A percentile compares a stretch with the other conserved stretches of the same genome.
phyloP scores from a whole-genome alignment of 2,888 invertebrate genomes.

The Eueremaeus valkanovi region DNA sequence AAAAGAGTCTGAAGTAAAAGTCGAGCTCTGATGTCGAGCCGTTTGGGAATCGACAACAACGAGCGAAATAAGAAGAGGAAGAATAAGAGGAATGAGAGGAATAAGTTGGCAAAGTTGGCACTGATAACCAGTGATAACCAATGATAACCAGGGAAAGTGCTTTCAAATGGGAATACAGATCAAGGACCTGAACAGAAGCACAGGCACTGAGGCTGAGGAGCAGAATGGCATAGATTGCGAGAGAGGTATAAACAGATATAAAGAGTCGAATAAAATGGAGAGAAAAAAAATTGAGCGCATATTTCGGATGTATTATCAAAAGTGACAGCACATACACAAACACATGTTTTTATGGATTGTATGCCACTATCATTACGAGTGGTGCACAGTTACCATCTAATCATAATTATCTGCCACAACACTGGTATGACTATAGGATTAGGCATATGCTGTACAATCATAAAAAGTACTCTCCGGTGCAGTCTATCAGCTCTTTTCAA shows the following conservation, averaged over 20 bases:
- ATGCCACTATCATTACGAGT: neutral
- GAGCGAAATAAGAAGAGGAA: no score
- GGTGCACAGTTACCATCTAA: no score
- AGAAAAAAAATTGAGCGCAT: neutral
- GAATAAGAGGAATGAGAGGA: no score
- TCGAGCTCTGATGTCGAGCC: neutral
- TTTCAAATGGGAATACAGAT: conserved; percentile 9
- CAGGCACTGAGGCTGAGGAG: neutral
- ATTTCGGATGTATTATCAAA: neutral
- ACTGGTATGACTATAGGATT: no score
- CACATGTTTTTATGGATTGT: neutral
- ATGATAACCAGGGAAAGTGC: neutral
- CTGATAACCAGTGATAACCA: neutral
- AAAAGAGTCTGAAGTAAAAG: neutral
- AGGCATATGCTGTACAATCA: no score
- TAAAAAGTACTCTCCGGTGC: no score
- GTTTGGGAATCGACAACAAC: neutral
- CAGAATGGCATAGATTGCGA: no score
- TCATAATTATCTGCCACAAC: no score
- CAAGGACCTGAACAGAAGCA: neutral
- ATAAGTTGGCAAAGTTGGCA: neutral
- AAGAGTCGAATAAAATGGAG: no score
- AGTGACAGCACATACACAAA: neutral
- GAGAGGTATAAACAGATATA: no score
- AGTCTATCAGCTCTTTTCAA: no score